Evolutionary conservation across 1,140 invertebrate species (phyloP), one percentile per base, ranked within the genome.

Genomic region (Nasonia giraulti): DNA sequence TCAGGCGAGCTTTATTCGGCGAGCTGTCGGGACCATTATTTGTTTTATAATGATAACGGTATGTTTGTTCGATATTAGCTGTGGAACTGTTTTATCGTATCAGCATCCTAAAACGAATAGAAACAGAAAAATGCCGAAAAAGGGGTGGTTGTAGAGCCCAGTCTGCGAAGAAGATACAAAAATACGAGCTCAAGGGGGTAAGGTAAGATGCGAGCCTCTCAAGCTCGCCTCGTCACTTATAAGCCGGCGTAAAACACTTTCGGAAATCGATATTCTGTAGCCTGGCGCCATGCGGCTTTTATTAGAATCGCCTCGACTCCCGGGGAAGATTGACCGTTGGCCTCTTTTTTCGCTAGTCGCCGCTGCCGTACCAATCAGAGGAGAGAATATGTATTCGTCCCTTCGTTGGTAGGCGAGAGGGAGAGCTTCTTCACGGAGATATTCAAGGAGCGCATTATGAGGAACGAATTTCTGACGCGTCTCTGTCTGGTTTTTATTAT

Each of bases 231-330:
- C 79, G 79, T 80, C 37, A 50, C 68, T 44, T 27, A 82, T 74
- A 44, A 66, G 75, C 62, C 20, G 12, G 68, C 2, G 27, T 62
- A 40, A 79, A 75, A 74, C 31, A 62, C 75, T 80, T 80, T 81
- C 71, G 78, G 69, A 81, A 80, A 85, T 85, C 71, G 78, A 81
- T 85, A 81, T 33, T 17, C 40, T 55, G 11, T 75, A 79, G 27
- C 40, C 50, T 12, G 62, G 20, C 17, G 0, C 27, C 44, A 66
- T 78, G 20, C 20, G 4, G 68, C 76, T 84, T 84, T 73, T 84
- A 83, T 79, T 84, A 84, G 40, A 79, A 73, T 27, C 14, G 14
- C 17, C 47, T 79, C 31, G 44, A 84, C 27, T 68, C 23, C 17
- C 8, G 7, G 62, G 37, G 12, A 79, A 84, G 31, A 79, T 78